These are phyloP conservation scores for Orius laevigatus DNA, from an alignment of 1,140 invertebrate genomes.

Conservation along the genomic window DNA sequence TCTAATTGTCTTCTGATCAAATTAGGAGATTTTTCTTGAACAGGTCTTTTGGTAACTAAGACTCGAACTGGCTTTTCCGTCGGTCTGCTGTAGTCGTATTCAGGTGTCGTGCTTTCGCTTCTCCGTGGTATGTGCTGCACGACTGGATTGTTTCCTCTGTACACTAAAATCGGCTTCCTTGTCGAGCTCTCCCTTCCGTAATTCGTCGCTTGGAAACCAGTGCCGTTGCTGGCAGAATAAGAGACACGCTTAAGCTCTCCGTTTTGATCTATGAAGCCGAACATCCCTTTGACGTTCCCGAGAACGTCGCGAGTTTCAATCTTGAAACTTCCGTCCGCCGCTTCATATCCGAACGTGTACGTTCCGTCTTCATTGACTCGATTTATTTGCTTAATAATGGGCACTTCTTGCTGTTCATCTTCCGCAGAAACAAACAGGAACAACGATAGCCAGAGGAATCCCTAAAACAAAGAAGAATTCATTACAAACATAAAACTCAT, in stretches of 20 bases:
- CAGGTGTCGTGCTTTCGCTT: slow-evolving; percentile 5
- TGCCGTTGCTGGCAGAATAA: slow-evolving; percentile 44
- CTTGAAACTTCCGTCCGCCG: slow-evolving; percentile 67
- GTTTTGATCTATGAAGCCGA: slow-evolving; percentile 64
- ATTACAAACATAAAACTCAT: too few relatives aligned
- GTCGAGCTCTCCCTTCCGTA: slow-evolving; percentile 27
- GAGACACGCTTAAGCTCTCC: slow-evolving; percentile 72
- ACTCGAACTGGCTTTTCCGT: slow-evolving; percentile 26
- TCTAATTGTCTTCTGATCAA: slow-evolving; percentile 40
- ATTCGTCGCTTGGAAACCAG: slow-evolving; percentile 16
- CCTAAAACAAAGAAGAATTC: too few relatives aligned
- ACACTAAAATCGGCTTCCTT: slow-evolving; percentile 17
- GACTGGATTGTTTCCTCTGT: slow-evolving; percentile 9
- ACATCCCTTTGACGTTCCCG: slow-evolving; percentile 75
- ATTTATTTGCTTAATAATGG: slow-evolving; percentile 58
- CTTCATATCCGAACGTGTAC: slow-evolving; percentile 72
- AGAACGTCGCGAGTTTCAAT: slow-evolving; percentile 64
- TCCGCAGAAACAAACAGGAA: not conserved
- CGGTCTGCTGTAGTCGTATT: slow-evolving; percentile 23
- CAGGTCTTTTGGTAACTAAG: slow-evolving; percentile 29
- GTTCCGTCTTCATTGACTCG: slow-evolving; percentile 67
- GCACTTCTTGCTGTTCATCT: slow-evolving; percentile 29
- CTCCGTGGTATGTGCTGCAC: slow-evolving; percentile 22
- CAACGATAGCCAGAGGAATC: too few relatives aligned
- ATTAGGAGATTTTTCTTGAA: slow-evolving; percentile 29